Evolutionary conservation across 1,140 invertebrate genomes (phyloP).

Genomic region (Neodiprion fabricii): DNA sequence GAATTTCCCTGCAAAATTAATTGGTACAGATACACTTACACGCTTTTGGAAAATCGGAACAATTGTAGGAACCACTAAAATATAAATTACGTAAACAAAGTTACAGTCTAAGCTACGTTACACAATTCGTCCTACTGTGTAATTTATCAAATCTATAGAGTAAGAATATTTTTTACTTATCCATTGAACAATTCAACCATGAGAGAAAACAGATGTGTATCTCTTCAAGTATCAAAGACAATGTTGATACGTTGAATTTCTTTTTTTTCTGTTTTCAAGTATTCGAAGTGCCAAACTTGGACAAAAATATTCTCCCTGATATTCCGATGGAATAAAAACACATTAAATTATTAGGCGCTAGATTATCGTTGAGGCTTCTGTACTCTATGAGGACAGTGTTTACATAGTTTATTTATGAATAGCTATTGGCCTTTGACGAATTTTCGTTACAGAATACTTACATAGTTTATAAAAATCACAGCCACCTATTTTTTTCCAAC

Average conservation of each 20-base stretch:
- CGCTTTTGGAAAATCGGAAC: not conserved
- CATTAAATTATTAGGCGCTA: no score
- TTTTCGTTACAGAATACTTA: constrained; percentile 5
- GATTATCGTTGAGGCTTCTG: no score
- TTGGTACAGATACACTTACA: not conserved
- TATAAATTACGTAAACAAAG: not conserved
- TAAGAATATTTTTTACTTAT: no score
- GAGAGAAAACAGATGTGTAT: no score
- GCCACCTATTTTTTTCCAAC: constrained; percentile 3
- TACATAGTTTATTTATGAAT: constrained; percentile 4
- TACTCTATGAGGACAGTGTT: no score
- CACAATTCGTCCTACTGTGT: not conserved
- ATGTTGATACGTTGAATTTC: not conserved
- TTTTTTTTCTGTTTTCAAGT: not conserved
- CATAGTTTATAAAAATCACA: constrained; percentile 6
- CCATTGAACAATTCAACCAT: no score
- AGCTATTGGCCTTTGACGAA: constrained; percentile 3
- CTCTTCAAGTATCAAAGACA: not conserved
- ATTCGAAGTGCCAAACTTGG: not conserved
- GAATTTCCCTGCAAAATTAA: not conserved
- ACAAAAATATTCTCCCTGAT: no score
- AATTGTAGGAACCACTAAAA: no score
- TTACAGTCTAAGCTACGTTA: not conserved
- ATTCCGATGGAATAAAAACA: no score
- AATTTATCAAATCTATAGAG: no score